Evolutionary conservation across 2,888 invertebrate species (phyloP).

Genomic region (Pseudanteris insignis): DNA sequence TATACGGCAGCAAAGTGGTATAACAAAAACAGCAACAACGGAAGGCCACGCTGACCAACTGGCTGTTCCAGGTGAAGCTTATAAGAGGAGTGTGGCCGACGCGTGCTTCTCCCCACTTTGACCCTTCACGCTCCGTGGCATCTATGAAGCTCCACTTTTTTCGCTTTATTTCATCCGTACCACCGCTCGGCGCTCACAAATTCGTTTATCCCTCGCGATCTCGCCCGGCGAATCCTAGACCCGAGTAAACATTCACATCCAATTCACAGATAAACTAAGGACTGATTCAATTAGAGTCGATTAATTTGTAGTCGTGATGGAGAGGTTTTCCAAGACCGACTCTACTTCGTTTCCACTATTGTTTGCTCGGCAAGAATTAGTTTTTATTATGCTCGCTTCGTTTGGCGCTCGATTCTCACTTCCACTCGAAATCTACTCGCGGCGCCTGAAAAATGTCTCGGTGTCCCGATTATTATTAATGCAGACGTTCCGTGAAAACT

Average conservation of each 20-base stretch:
- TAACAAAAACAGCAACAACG: conserved; percentile 46
- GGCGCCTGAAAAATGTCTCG: background rate
- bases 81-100: conserved; percentile 50
- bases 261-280: conserved; percentile 4
- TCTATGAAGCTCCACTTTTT: conserved; percentile 42
- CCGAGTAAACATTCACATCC: conserved; percentile 24
- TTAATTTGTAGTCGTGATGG: conserved; percentile 30
- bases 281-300: conserved; percentile 35
- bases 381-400: background rate
- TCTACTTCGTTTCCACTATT: background rate
- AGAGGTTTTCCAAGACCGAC: conserved; percentile 5
- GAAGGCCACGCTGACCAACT: conserved; percentile 49
- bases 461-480: conserved; percentile 1
- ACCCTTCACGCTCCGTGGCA: conserved; percentile 46
- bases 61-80: conserved; percentile 50
- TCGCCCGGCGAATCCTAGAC: conserved; percentile 21
- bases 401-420: too few relatives aligned
- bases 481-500: conserved; percentile 7
- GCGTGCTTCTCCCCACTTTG: conserved; percentile 50
- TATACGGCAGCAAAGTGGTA: conserved; percentile 43
- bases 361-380: conserved; percentile 1
- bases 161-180: conserved; percentile 29
- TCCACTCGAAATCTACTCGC: too few relatives aligned
- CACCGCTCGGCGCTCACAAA: conserved; percentile 14
- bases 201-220: conserved; percentile 27